Percentiles rank a stretch among this genome's conserved stretches.
phyloP scores from a whole-genome alignment of 2,113 vertebrate genomes.

The Dasyurus viverrinus region DNA sequence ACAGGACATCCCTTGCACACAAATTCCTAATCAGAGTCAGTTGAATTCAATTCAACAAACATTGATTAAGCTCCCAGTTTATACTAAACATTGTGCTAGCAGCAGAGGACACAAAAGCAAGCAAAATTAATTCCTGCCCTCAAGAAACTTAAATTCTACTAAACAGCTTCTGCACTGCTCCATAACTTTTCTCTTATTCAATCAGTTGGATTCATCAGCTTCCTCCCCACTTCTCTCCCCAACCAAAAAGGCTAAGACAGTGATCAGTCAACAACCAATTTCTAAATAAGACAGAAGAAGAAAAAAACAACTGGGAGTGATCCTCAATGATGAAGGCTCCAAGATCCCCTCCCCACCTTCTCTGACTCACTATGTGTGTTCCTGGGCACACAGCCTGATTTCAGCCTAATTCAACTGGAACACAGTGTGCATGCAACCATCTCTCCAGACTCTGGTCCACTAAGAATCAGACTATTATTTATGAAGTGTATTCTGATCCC shows the following conservation, averaged over 20 bases:
- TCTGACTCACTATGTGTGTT: background rate
- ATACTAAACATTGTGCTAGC: background rate
- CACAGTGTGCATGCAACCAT: slow-evolving; percentile 30
- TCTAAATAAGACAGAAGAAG: accelerated
- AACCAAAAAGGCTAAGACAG: background rate
- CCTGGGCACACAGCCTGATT: slow-evolving; percentile 27
- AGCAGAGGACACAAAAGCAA: background rate
- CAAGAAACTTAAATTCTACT: background rate
- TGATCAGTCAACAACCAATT: background rate
- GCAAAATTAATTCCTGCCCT: background rate
- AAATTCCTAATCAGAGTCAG: background rate
- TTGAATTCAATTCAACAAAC: background rate
- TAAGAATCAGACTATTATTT: background rate
- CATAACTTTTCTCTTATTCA: background rate
- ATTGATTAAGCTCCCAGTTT: background rate
- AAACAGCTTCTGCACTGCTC: background rate
- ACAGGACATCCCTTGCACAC: background rate
- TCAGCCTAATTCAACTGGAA: slow-evolving; percentile 52
- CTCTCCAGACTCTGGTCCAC: slow-evolving; percentile 36
- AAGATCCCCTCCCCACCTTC: background rate
- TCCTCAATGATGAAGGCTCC: background rate
- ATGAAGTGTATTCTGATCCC: background rate
- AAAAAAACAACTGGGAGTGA: background rate
- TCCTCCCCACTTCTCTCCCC: background rate
- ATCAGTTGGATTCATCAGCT: background rate